phyloP scores from a whole-genome alignment of 2,113 vertebrate species.

The Neogobius melanostomus region DNA sequence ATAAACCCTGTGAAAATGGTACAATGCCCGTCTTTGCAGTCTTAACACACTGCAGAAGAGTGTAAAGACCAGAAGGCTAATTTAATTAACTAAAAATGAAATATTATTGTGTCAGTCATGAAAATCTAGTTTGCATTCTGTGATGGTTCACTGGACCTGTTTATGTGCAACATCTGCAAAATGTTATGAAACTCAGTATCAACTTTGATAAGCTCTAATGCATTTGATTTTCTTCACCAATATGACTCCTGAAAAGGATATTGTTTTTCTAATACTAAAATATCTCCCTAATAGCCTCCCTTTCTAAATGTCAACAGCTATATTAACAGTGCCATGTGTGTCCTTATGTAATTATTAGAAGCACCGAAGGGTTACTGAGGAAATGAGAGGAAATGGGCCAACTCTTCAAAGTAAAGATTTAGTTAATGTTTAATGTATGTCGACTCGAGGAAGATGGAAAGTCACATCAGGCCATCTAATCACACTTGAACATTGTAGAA shows the following conservation, averaged over 20 bases:
- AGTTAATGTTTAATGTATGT: not conserved
- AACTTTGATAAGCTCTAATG: not conserved
- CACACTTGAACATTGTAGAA: too few relatives aligned
- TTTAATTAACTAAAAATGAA: too few relatives aligned
- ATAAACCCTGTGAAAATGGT: not conserved
- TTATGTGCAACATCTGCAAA: too few relatives aligned
- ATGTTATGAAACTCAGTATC: too few relatives aligned
- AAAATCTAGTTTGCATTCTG: too few relatives aligned
- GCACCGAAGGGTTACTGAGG: not conserved
- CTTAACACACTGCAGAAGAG: not conserved
- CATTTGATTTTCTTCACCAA: conserved; percentile 9
- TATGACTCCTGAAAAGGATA: conserved; percentile 14
- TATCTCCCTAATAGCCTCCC: not conserved
- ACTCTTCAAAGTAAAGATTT: not conserved
- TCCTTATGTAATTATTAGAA: not conserved
- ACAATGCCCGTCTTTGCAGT: not conserved
- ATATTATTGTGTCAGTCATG: too few relatives aligned
- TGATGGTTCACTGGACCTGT: too few relatives aligned
- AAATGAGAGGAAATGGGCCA: not conserved
- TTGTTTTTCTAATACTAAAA: conserved; percentile 5
- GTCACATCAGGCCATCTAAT: not conserved
- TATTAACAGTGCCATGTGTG: not conserved
- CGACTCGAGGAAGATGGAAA: not conserved
- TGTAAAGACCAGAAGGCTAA: too few relatives aligned
- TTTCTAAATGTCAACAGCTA: conserved; percentile 13